These are phyloP conservation scores for Sisyra nigra DNA, from an alignment of 2,888 invertebrate species.

Conservation along the genomic window DNA sequence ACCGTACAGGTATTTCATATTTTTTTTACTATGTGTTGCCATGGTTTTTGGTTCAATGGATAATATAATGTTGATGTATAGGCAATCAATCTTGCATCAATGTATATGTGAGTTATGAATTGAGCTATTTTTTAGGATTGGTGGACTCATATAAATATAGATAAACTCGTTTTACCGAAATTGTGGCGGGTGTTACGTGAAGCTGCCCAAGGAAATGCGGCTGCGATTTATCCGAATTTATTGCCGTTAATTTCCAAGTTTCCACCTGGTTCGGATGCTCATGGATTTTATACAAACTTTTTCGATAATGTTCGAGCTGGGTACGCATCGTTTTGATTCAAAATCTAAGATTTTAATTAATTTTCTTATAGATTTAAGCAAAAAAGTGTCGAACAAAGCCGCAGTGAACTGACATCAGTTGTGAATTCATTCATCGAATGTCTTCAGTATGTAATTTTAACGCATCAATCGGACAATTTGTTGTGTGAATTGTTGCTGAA, in stretches of 20 bases:
- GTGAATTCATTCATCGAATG: slow-evolving; percentile 58
- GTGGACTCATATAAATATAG: slow-evolving; percentile 50
- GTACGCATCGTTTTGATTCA: slow-evolving; percentile 26
- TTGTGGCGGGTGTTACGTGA: slow-evolving; percentile 46
- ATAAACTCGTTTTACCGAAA: slow-evolving; percentile 57
- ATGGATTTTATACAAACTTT: slow-evolving; percentile 44
- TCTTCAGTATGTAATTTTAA: slow-evolving; percentile 41
- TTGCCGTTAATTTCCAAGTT: slow-evolving; percentile 60
- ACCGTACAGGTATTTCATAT: slow-evolving; percentile 31
- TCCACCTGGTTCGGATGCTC: slow-evolving; percentile 33
- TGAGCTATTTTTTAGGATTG: no score
- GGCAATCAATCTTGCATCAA: no score
- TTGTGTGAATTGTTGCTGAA: slow-evolving; percentile 28
- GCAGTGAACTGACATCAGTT: slow-evolving; percentile 50
- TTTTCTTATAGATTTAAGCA: slow-evolving; percentile 36
- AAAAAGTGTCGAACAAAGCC: slow-evolving; percentile 40
- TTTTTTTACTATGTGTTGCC: slow-evolving; percentile 7
- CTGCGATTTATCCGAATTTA: slow-evolving; percentile 53
- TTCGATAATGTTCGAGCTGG: slow-evolving; percentile 52
- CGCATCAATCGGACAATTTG: slow-evolving; percentile 28
- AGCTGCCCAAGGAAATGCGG: slow-evolving; percentile 65
- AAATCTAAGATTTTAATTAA: neutral
- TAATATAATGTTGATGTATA: no score
- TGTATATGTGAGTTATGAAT: no score
- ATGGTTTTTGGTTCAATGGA: neutral